A percentile compares a stretch with the other conserved stretches of the same genome.
Evolutionary conservation across 2,888 invertebrate genomes (phyloP).

Genomic region (Acanthosepion lycidas): DNA sequence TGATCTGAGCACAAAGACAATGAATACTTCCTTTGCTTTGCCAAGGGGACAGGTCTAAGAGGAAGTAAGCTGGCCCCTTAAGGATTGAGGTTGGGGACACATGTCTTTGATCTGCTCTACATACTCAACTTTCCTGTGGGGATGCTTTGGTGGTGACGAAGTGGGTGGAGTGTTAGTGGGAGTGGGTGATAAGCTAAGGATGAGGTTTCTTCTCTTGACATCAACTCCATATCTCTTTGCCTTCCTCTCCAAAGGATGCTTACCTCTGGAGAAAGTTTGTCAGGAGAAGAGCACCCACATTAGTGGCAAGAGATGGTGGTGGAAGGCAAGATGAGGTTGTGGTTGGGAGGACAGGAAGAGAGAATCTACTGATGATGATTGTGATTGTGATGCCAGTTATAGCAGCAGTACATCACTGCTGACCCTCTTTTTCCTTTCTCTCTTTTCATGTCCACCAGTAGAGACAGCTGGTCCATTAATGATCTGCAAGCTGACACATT

Average conservation of each 20-base stretch:
- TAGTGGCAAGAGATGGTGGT: background rate
- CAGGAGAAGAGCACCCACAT: background rate
- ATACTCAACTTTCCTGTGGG: constrained; percentile 41
- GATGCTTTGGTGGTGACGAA: background rate
- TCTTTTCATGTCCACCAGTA: constrained; percentile 18
- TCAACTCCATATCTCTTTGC: constrained; percentile 18
- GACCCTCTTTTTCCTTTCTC: background rate
- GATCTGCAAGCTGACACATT: constrained; percentile 33
- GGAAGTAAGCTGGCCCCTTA: constrained; percentile 45
- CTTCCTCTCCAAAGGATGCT: constrained; percentile 5
- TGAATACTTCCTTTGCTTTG: constrained; percentile 34
- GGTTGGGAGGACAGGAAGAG: background rate
- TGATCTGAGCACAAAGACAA: constrained; percentile 44
- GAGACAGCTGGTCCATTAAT: constrained; percentile 23
- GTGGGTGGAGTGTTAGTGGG: background rate
- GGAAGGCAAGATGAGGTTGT: background rate
- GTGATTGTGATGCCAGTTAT: background rate
- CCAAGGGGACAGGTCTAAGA: constrained; percentile 40
- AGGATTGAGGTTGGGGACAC: background rate
- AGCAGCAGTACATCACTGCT: constrained; percentile 21
- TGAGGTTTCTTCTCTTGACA: constrained; percentile 33
- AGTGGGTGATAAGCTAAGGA: background rate
- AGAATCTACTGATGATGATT: background rate
- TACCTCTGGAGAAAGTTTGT: constrained; percentile 33
- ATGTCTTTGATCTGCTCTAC: constrained; percentile 46